phyloP scores from a whole-genome alignment of 2,113 vertebrate species.

The Oreochromis tanganicae region DNA sequence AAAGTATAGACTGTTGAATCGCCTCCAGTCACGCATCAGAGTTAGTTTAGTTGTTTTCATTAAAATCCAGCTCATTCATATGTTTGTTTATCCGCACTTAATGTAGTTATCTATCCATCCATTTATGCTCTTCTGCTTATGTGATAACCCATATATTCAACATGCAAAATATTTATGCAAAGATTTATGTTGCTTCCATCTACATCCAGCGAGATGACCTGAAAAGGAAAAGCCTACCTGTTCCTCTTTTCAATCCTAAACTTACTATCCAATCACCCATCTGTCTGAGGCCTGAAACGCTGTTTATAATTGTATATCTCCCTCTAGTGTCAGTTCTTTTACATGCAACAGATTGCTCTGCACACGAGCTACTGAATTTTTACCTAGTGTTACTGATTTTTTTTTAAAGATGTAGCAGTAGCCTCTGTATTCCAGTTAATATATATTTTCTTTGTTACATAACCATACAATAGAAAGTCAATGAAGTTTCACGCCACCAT shows the following conservation, averaged over 20 bases:
- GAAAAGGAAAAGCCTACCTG: background rate
- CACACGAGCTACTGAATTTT: background rate
- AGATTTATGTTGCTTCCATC: background rate
- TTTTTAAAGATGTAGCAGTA: background rate
- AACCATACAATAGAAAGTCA: background rate
- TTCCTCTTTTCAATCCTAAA: background rate
- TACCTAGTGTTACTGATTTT: background rate
- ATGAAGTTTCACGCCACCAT: slow-evolving; percentile 12
- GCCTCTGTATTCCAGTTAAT: background rate
- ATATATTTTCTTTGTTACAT: background rate
- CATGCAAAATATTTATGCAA: background rate
- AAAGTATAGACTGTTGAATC: background rate
- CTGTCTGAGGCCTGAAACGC: background rate
- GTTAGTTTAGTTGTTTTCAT: background rate
- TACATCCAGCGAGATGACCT: background rate
- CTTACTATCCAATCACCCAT: background rate
- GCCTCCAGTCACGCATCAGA: background rate
- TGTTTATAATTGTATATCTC: background rate
- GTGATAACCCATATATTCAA: background rate
- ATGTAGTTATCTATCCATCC: background rate
- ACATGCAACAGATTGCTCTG: background rate
- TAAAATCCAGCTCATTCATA: background rate
- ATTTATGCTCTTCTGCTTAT: background rate
- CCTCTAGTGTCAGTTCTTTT: slow-evolving; percentile 23
- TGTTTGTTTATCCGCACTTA: background rate